Evolutionary conservation across 2,113 vertebrate genomes (phyloP).

Genomic region (Agelaius tricolor): DNA sequence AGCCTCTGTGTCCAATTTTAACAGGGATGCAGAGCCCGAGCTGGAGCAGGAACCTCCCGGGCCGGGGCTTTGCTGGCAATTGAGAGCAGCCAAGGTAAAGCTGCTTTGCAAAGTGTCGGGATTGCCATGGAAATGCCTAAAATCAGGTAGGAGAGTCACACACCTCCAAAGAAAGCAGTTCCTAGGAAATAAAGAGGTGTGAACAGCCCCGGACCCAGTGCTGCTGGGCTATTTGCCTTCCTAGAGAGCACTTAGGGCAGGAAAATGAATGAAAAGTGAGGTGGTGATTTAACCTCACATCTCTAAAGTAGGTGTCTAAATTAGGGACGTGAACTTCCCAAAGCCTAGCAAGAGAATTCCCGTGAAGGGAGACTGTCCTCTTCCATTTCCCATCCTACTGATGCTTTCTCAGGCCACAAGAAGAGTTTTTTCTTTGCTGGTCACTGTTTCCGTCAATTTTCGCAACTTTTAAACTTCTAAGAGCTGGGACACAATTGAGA

Average conservation of each 20-base stretch:
- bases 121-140: not conserved
- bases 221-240: not conserved
- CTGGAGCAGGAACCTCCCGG: not conserved
- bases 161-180: not conserved
- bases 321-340: not conserved
- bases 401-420: not conserved
- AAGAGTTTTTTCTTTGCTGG: not conserved
- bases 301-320: not conserved
- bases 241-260: not conserved
- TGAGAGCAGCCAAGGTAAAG: not conserved
- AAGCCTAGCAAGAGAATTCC: not conserved
- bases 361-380: not conserved
- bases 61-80: not conserved
- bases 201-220: too few relatives aligned
- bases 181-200: not conserved
- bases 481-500: not conserved
- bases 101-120: rapidly evolving
- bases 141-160: not conserved
- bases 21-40: not conserved
- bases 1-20: not conserved
- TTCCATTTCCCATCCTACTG: not conserved
- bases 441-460: not conserved
- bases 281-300: not conserved
- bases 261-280: not conserved
- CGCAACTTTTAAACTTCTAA: not conserved